phyloP scores from a whole-genome alignment of 2,888 invertebrate species.

The Vanessa cardui region DNA sequence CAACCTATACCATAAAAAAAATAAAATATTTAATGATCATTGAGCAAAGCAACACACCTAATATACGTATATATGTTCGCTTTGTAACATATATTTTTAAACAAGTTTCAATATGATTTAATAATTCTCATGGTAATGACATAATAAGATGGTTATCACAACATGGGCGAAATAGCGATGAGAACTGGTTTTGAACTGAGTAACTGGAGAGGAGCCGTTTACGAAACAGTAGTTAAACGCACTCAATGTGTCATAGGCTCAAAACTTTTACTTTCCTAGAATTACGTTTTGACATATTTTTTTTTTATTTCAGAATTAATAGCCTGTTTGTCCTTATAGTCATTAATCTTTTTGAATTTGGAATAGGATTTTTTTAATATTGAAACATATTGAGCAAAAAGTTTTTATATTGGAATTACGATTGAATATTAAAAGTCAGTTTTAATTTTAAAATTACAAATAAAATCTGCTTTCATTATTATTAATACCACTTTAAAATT shows the following conservation, averaged over 20 bases:
- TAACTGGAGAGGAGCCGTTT: constrained; percentile 26
- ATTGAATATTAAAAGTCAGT: too few relatives aligned
- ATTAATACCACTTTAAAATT: too few relatives aligned
- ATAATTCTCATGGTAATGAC: constrained; percentile 19
- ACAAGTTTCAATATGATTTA: neutral
- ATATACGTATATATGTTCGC: neutral
- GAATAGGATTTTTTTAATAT: too few relatives aligned
- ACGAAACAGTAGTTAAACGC: constrained; percentile 16
- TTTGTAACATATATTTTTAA: neutral
- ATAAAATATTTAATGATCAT: too few relatives aligned
- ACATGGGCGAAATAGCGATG: constrained; percentile 28
- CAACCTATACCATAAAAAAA: too few relatives aligned
- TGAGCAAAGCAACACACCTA: too few relatives aligned
- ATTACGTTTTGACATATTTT: neutral
- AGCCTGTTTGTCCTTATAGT: neutral
- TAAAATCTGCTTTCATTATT: too few relatives aligned
- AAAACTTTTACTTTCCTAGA: constrained; percentile 8
- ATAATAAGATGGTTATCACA: constrained; percentile 23
- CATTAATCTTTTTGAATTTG: too few relatives aligned
- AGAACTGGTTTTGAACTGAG: constrained; percentile 33
- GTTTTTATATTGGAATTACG: neutral
- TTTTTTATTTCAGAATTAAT: neutral
- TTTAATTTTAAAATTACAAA: too few relatives aligned
- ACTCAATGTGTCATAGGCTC: constrained; percentile 2
- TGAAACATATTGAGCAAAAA: neutral